phyloP scores from a whole-genome alignment of 1,140 invertebrate genomes.

The Plutomurus gul region DNA sequence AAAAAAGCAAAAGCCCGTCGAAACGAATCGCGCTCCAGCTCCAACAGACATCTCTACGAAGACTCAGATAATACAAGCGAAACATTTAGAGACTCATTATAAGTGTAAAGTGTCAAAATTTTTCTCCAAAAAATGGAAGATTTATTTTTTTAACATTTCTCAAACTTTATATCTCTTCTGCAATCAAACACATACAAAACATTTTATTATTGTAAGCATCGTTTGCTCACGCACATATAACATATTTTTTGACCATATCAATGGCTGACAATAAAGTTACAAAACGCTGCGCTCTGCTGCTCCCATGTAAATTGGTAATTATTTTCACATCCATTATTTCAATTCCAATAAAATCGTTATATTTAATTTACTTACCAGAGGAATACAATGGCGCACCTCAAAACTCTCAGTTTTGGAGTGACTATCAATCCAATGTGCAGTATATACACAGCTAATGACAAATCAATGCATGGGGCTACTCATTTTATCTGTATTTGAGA shows the following conservation, averaged over 20 bases:
- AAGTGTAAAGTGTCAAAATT: background rate
- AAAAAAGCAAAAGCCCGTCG: conserved; percentile 51
- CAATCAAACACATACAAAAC: background rate
- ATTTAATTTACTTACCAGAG: too few relatives aligned
- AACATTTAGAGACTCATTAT: conserved; percentile 52
- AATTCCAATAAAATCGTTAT: too few relatives aligned
- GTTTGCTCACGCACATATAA: background rate
- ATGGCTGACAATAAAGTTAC: background rate
- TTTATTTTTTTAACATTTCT: conserved; percentile 16
- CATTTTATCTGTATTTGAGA: too few relatives aligned
- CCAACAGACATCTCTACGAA: conserved; percentile 52
- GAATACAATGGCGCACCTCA: too few relatives aligned
- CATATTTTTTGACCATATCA: conserved; percentile 11
- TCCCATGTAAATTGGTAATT: too few relatives aligned
- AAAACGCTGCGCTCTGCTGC: background rate
- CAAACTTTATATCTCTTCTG: conserved; percentile 1
- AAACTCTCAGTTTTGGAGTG: too few relatives aligned
- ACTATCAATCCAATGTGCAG: too few relatives aligned
- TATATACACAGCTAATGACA: too few relatives aligned
- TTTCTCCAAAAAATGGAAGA: background rate
- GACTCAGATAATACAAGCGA: conserved; percentile 52
- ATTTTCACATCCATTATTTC: too few relatives aligned
- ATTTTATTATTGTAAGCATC: background rate
- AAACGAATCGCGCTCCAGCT: conserved; percentile 51
- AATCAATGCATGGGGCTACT: too few relatives aligned